phyloP scores from a whole-genome alignment of 1,140 invertebrate genomes.

The Pantala flavescens region DNA sequence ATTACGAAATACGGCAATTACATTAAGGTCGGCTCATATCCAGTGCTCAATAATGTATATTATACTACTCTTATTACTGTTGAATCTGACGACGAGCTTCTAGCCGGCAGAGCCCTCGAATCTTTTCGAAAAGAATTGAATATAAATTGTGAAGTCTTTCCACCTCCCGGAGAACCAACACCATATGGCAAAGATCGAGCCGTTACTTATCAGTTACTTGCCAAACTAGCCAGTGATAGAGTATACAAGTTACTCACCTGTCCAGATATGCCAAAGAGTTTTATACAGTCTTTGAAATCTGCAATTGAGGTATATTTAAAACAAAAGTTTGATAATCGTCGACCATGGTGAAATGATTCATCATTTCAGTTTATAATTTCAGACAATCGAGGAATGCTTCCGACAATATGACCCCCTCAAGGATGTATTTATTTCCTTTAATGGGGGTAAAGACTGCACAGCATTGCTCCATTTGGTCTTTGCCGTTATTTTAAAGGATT shows the following conservation, averaged over 20 bases:
- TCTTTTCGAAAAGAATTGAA: neutral
- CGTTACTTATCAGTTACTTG: neutral
- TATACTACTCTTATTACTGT: neutral
- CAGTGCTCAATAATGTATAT: neutral
- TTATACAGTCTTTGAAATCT: neutral
- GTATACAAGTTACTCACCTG: neutral
- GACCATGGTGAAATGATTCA: constrained; percentile 21
- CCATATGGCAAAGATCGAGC: neutral
- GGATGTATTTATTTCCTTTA: constrained; percentile 82
- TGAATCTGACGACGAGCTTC: neutral
- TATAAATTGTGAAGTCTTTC: neutral
- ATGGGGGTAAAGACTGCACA: constrained; percentile 96
- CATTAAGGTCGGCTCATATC: neutral
- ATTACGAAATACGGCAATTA: neutral
- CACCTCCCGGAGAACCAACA: neutral
- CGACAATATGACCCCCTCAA: constrained; percentile 45
- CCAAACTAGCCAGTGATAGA: neutral
- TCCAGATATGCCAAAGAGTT: neutral
- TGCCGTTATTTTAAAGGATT: constrained; percentile 48
- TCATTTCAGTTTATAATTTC: constrained; percentile 20
- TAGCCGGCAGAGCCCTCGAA: neutral
- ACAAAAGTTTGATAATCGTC: constrained; percentile 31
- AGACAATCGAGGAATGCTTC: constrained; percentile 25
- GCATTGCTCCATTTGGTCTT: constrained; percentile 66
- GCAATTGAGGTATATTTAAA: constrained; percentile 27